phyloP scores from a whole-genome alignment of 1,140 invertebrate species.

The Drosophila truncata region DNA sequence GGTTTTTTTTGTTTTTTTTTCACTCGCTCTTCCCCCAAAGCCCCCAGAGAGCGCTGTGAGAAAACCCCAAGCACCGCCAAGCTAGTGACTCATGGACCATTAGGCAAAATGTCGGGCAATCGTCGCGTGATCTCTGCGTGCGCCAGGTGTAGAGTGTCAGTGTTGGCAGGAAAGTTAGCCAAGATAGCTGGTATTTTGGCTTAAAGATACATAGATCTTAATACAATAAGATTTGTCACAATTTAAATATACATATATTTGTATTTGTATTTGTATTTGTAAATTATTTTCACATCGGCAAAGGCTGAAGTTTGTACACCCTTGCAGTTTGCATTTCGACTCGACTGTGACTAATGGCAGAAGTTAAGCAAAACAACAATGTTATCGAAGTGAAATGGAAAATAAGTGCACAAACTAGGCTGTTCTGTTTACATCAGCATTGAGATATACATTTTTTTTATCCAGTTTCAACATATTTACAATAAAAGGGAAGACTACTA shows the following conservation, averaged over 20 bases:
- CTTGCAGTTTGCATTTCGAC: neutral
- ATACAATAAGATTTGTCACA: neutral
- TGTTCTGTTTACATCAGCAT: neutral
- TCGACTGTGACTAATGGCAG: neutral
- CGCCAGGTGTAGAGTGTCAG: conserved; percentile 12
- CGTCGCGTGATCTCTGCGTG: conserved; percentile 28
- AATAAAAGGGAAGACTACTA: neutral
- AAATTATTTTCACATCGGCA: neutral
- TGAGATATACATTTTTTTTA: neutral
- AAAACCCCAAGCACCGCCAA: conserved; percentile 31
- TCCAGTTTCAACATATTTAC: neutral
- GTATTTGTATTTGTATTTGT: neutral
- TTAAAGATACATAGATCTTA: too few relatives aligned
- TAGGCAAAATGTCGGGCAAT: conserved; percentile 28
- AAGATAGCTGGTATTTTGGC: neutral
- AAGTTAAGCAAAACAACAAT: too few relatives aligned
- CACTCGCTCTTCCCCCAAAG: neutral
- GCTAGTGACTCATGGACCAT: conserved; percentile 34
- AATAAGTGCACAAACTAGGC: neutral
- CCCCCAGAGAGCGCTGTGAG: conserved; percentile 1
- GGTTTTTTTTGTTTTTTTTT: too few relatives aligned
- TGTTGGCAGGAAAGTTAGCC: neutral
- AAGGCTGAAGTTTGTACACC: too few relatives aligned
- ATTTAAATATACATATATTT: neutral
- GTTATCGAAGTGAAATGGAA: neutral